These are phyloP conservation scores for Pelagia noctiluca DNA, from an alignment of 30 jellyfish, hydroid and myxozoan genomes.

Conservation along the genomic window DNA sequence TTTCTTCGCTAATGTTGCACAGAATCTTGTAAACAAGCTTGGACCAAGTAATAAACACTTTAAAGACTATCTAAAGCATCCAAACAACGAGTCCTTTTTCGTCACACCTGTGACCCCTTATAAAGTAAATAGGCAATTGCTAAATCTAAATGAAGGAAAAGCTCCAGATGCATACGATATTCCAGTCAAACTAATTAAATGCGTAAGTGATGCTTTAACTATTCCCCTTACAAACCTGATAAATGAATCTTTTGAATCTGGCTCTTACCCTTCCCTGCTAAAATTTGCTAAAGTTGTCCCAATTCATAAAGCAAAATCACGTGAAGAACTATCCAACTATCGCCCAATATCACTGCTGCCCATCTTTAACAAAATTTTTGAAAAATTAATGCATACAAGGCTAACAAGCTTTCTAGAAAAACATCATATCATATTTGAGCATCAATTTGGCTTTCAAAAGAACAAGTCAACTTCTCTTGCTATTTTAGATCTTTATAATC, in stretches of 20 bases:
- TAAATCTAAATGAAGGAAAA: background rate
- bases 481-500: slow-evolving; percentile 10
- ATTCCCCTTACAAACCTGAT: slow-evolving; percentile 25
- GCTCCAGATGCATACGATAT: slow-evolving; percentile 35
- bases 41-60: slow-evolving; percentile 10
- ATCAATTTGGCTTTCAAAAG: slow-evolving; percentile 54
- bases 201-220: background rate
- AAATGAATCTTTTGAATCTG: slow-evolving; percentile 48
- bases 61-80: slow-evolving; percentile 34
- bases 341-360: slow-evolving; percentile 1
- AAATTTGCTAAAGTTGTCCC: slow-evolving; percentile 50
- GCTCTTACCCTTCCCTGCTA: slow-evolving; percentile 26
- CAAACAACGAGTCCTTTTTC: slow-evolving; percentile 14
- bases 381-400: slow-evolving; percentile 41
- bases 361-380: slow-evolving; percentile 40
- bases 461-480: slow-evolving; percentile 49
- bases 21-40: slow-evolving; percentile 29
- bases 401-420: slow-evolving; percentile 25
- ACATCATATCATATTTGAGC: slow-evolving; percentile 35
- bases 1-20: slow-evolving; percentile 40
- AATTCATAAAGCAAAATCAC: slow-evolving; percentile 43
- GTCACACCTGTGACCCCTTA: background rate
- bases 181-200: slow-evolving; percentile 38
- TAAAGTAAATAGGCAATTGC: slow-evolving; percentile 2
- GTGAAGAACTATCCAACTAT: slow-evolving; percentile 23